These are phyloP conservation scores for Lepisosteus oculatus DNA, from an alignment of 2,113 vertebrate species.

Conservation along the genomic window DNA sequence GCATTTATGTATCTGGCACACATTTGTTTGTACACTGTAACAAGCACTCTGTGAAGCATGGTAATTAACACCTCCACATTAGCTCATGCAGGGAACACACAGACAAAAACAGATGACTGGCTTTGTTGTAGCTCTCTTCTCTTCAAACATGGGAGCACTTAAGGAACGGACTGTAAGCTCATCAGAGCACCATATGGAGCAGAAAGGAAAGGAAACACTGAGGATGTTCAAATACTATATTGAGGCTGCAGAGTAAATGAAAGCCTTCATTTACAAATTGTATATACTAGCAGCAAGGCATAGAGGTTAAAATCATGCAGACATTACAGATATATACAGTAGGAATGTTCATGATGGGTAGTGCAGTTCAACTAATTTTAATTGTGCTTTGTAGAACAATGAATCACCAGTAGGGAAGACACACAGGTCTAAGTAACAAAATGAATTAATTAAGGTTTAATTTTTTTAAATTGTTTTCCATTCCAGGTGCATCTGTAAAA, in stretches of 20 bases:
- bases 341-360: background rate
- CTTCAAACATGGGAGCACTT: conserved; percentile 70
- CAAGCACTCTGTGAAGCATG: conserved; percentile 72
- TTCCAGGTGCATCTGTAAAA: too few species aligned
- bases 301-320: background rate
- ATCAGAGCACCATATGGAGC: conserved; percentile 62
- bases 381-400: too few species aligned
- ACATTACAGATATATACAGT: background rate
- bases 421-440: too few species aligned
- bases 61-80: conserved; percentile 80
- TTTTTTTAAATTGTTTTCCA: too few species aligned
- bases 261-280: background rate
- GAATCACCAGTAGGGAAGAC: too few species aligned
- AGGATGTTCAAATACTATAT: background rate
- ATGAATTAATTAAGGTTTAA: too few species aligned
- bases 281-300: background rate
- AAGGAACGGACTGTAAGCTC: conserved; percentile 59
- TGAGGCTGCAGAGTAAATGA: background rate
- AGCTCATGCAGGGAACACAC: conserved; percentile 71
- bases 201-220: conserved; percentile 46
- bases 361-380: too few species aligned
- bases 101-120: conserved; percentile 75
- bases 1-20: conserved; percentile 70
- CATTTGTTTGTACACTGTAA: conserved; percentile 80
- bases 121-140: conserved; percentile 72